Evolutionary conservation across 2,797 vertebrate species (phyloP), one percentile per base, ranked within the genome.

Genomic region (Toxotes lorentzi): DNA sequence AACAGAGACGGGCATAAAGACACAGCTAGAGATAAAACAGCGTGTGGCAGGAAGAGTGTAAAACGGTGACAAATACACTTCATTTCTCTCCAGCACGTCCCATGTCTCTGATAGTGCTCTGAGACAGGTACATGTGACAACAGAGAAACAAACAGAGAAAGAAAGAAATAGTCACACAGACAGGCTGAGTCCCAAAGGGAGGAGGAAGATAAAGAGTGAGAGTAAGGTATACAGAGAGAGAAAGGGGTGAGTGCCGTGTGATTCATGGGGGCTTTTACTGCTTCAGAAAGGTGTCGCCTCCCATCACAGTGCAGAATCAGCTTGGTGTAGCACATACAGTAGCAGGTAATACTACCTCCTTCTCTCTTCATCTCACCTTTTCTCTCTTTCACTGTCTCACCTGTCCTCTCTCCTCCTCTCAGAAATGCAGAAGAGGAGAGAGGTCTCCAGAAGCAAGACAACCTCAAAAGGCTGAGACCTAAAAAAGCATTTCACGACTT

Each of bases 201-300:
- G 51, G 73, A 63, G 66, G 30, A 41, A 76, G 81, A 83, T 70
- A 56, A 73, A 83, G 76, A 82, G 62, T 1, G 34, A 78, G 74
- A 73, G 47, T 61, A 60, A 76, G 75, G 83, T 66, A 76, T 50
- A 82, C 47, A 76, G 63, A 48, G 56, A 77, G 45, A 61, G 27
- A 23, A 43, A 35, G 21, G 61, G 69, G 65, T 38, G 73, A 71
- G 80, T 27, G 2, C 47, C 12, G 63, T 83, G 88, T 93, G 91
- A 94, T 94, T 92, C 91, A 93, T 91, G 84, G 85, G 47, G 77
- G 90, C 84, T 86, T 89, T 92, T 82, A 94, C 90, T 85, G 86
- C 81, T 81, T 79, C 64, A 79, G 94, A 94, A 92, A 92, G 89
- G 85, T 93, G 92, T 91, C 92, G 59, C 86, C 85, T 92, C 84